phyloP scores from a whole-genome alignment of 1,140 invertebrate species.

The Brachionus paranguensis region DNA sequence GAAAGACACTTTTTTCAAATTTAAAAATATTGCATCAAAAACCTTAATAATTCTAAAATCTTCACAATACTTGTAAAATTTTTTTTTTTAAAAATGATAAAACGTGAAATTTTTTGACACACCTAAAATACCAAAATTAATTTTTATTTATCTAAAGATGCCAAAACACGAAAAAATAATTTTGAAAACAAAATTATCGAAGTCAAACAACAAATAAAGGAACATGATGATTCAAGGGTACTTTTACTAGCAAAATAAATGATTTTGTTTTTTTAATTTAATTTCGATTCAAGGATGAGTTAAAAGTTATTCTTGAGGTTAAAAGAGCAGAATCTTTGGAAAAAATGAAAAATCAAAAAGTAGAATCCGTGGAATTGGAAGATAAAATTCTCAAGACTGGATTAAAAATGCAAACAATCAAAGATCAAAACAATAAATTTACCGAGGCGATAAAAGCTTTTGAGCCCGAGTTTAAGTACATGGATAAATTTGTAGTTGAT shows the following conservation, averaged over 20 bases:
- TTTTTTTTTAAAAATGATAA: too few species aligned
- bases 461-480: slow-evolving; percentile 1
- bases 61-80: too few species aligned
- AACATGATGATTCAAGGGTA: slow-evolving; percentile 8
- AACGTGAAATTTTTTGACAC: too few species aligned
- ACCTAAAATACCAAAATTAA: too few species aligned
- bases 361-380: neutral
- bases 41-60: too few species aligned
- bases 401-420: slow-evolving; percentile 11
- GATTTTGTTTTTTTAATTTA: neutral
- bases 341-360: neutral
- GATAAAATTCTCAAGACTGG: neutral
- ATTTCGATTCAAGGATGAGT: neutral
- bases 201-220: neutral
- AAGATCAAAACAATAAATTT: slow-evolving; percentile 11
- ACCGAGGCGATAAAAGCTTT: neutral
- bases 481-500: neutral
- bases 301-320: neutral
- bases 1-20: too few species aligned
- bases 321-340: neutral
- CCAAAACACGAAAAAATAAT: neutral
- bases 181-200: neutral
- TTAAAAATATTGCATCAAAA: too few species aligned
- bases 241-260: too few species aligned
- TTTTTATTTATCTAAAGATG: neutral